Base-by-base conservation (phyloP, 92 coral and sea anemone genomes). In the Pocillopora grandis region DNA sequence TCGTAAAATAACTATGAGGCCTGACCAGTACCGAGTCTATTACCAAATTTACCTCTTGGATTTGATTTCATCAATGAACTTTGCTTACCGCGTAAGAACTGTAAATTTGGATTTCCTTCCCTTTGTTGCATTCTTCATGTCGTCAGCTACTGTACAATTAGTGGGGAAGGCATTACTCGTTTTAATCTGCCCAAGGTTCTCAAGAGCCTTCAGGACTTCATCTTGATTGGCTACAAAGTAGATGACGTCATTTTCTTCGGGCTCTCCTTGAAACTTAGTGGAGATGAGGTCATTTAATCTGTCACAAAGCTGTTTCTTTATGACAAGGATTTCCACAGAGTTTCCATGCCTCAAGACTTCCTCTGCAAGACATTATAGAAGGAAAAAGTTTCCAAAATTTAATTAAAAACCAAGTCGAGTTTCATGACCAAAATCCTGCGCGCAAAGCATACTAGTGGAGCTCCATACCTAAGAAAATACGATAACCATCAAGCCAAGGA, bases 221-320 rank as follows among this genome's bases (percentile, higher is more conserved):
- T 94, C 99, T 84, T 96, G 98, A 86, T 96, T 95, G 83, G 98
- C 99, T 62, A 88, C 88, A 74, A 96, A 96, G 86, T 94, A 96
- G 49, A 96, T 91, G 55, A 95, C 91, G 89, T 96, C 99, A 79
- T 96, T 96, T 79, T 96, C 99, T 84, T 96, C 98, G 18, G 99
- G 98, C 14, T 96, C 99, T 57, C 95, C 98, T 76, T 90, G 95
- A 71, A 94, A 88, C 88, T 96, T 96, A 57, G 98, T 79, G 58
- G 99, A 88, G 81, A 94, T 88, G 58, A 96, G 94, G 66, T 92
- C 95, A 76, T 94, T 93, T 35, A 96, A 85, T 78, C 99, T 90
- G 77, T 96, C 98, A 42, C 97, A 96, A 0, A 96, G 93, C 91
- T 94, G 93, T 71, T 94, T 94, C 83, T 94, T 94, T 68, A 96